phyloP scores from a whole-genome alignment of 2,113 vertebrate genomes.

The Daubentonia madagascariensis region DNA sequence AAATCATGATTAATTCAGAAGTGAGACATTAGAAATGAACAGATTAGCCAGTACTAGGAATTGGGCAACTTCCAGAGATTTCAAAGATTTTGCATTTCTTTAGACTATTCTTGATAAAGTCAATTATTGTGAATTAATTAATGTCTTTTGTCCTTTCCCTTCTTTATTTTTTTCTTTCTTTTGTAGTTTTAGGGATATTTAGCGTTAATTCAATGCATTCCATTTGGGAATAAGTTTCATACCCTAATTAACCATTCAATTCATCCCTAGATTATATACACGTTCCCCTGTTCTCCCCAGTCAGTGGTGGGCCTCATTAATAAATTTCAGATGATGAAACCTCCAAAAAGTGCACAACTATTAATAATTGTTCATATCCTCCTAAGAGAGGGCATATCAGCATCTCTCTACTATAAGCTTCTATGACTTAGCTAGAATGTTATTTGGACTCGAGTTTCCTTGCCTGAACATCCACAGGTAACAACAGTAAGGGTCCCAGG shows the following conservation, averaged over 20 bases:
- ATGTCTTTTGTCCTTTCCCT: not conserved
- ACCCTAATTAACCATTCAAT: not conserved
- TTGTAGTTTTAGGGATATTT: not conserved
- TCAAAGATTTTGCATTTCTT: conserved; percentile 65
- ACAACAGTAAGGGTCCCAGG: not conserved
- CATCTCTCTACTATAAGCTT: not conserved
- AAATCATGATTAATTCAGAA: conserved; percentile 64
- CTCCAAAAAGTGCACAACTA: not conserved
- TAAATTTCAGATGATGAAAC: not conserved
- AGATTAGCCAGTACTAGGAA: conserved; percentile 56
- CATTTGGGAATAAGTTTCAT: not conserved
- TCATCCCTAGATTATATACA: not conserved
- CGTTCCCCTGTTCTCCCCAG: not conserved
- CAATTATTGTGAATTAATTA: not conserved
- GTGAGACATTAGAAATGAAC: conserved; percentile 73
- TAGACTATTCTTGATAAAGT: not conserved
- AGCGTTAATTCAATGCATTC: not conserved
- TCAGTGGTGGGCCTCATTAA: not conserved
- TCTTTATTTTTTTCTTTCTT: not conserved
- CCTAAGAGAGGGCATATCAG: not conserved
- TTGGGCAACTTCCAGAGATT: conserved; percentile 12
- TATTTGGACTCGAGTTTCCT: not conserved
- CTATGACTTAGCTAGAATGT: not conserved
- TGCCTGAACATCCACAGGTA: not conserved
- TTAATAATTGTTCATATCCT: not conserved